phyloP scores from a whole-genome alignment of 2,113 vertebrate species.

The Cettia cetti region DNA sequence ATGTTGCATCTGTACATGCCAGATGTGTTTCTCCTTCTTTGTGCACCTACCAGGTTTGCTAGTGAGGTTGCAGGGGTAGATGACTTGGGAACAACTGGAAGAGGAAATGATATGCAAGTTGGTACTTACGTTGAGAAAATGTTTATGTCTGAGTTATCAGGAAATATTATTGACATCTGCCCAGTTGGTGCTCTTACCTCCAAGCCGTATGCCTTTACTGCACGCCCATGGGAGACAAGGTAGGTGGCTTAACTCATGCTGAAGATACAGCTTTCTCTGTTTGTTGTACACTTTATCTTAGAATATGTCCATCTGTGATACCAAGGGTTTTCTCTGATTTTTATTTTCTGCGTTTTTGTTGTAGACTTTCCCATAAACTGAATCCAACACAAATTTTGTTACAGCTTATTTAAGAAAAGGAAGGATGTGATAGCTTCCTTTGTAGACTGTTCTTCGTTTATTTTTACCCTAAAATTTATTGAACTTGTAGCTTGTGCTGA shows the following conservation, averaged over 20 bases:
- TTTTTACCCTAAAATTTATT: neutral
- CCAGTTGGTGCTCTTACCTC: conserved; percentile 97
- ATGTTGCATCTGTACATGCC: neutral
- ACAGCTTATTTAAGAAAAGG: neutral
- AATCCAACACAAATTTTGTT: neutral
- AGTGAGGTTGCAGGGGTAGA: conserved; percentile 97
- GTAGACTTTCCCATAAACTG: neutral
- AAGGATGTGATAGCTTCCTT: neutral
- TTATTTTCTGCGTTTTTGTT: neutral
- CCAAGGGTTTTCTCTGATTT: neutral
- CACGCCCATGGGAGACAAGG: conserved; percentile 97
- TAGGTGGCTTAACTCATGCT: conserved; percentile 36
- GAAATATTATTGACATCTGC: conserved; percentile 95
- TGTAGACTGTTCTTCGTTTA: neutral
- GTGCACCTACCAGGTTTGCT: conserved; percentile 82
- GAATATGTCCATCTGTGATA: neutral
- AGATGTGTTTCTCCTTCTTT: neutral
- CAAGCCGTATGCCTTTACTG: conserved; percentile 96
- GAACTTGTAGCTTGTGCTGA: neutral
- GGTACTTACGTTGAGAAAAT: conserved; percentile 98
- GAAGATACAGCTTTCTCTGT: neutral
- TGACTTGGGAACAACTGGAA: conserved; percentile 94
- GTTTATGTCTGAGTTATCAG: conserved; percentile 98
- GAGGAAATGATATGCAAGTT: conserved; percentile 96
- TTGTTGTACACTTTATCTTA: neutral